phyloP scores from a whole-genome alignment of 1,140 invertebrate species.

The Lineus longissimus region DNA sequence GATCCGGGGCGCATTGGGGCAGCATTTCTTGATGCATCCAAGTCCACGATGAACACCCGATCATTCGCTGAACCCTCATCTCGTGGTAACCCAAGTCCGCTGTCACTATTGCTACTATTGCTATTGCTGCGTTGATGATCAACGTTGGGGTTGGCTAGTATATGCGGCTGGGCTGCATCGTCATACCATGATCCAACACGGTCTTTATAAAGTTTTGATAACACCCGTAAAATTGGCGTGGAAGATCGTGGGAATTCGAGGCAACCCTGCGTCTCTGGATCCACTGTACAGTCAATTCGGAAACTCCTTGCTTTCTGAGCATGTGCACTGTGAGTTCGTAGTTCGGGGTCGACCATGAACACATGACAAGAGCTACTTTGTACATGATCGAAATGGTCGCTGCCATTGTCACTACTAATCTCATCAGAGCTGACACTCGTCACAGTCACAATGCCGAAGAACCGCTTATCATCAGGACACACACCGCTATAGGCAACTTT shows the following conservation, averaged over 20 bases:
- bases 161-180: slow-evolving; percentile 37
- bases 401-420: slow-evolving; percentile 30
- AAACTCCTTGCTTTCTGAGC: slow-evolving; percentile 70
- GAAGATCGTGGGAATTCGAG: slow-evolving; percentile 86
- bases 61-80: slow-evolving; percentile 68
- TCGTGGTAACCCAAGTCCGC: slow-evolving; percentile 80
- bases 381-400: slow-evolving; percentile 24
- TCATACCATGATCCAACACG: slow-evolving; percentile 56
- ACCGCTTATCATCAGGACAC: slow-evolving; percentile 79
- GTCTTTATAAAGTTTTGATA: slow-evolving; percentile 48
- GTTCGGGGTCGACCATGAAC: slow-evolving; percentile 84
- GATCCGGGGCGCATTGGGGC: background rate
- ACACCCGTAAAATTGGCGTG: slow-evolving; percentile 69
- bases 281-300: slow-evolving; percentile 68
- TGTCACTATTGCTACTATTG: slow-evolving; percentile 88
- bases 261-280: slow-evolving; percentile 64
- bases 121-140: slow-evolving; percentile 29
- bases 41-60: slow-evolving; percentile 76
- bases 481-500: slow-evolving; percentile 85
- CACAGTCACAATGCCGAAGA: slow-evolving; percentile 87
- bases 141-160: slow-evolving; percentile 56
- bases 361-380: slow-evolving; percentile 87
- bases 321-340: slow-evolving; percentile 70
- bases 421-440: slow-evolving; percentile 52
- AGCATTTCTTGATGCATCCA: slow-evolving; percentile 35